Percentiles rank a stretch among this genome's conserved stretches.
These are phyloP conservation scores for Cerceris ruficornis DNA, from an alignment of 2,888 invertebrate species.

Conservation along the genomic window DNA sequence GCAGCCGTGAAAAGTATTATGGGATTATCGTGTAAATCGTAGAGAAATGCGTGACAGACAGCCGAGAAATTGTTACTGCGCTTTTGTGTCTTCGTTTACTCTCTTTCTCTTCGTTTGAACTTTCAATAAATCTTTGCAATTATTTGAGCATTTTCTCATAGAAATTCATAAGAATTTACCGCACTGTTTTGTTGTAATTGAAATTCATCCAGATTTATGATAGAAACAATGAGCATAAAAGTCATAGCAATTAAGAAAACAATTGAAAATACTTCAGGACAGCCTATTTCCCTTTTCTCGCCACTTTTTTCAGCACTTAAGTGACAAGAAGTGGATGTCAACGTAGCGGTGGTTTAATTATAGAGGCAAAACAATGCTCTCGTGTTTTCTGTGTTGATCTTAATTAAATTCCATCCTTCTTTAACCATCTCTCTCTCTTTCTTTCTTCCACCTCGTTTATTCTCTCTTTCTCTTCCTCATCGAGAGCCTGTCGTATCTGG, in stretches of 20 bases:
- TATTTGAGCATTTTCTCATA: too few relatives aligned
- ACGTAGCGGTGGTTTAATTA: conserved; percentile 62
- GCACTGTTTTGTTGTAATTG: too few relatives aligned
- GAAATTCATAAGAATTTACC: too few relatives aligned
- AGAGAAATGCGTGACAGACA: neutral
- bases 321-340: conserved; percentile 16
- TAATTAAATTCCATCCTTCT: conserved; percentile 57
- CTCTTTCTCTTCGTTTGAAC: neutral
- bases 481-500: conserved; percentile 20
- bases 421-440: conserved; percentile 24
- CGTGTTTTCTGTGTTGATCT: conserved; percentile 47
- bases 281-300: too few relatives aligned
- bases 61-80: conserved; percentile 5
- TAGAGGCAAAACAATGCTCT: conserved; percentile 44
- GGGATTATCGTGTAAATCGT: conserved; percentile 3
- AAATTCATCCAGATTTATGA: too few relatives aligned
- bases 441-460: neutral
- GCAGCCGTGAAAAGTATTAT: conserved; percentile 3
- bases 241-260: too few relatives aligned
- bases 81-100: conserved; percentile 6
- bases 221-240: too few relatives aligned
- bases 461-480: conserved; percentile 4
- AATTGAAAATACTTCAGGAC: too few relatives aligned
- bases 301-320: neutral
- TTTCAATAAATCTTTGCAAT: too few relatives aligned